These are phyloP conservation scores for Anadara kagoshimensis DNA, from an alignment of 1,140 invertebrate species.

Conservation along the genomic window DNA sequence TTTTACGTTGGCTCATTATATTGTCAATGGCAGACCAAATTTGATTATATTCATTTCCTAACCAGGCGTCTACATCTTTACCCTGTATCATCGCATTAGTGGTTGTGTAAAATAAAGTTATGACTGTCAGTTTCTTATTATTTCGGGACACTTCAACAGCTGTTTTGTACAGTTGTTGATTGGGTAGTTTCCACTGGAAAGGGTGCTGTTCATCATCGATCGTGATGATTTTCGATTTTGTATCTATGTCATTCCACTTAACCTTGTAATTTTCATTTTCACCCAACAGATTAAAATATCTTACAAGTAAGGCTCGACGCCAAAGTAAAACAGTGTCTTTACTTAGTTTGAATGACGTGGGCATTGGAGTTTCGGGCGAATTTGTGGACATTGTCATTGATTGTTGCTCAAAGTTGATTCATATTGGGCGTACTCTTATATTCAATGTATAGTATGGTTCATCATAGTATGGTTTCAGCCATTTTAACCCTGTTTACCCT, in stretches of 20 bases:
- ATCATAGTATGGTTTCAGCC: no score
- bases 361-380: no score
- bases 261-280: neutral
- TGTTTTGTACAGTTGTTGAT: constrained; percentile 1
- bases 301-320: neutral
- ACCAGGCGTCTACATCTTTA: neutral
- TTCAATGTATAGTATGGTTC: no score
- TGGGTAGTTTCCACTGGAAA: neutral
- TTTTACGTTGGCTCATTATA: neutral
- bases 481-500: no score
- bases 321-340: neutral
- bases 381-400: no score
- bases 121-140: neutral
- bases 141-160: neutral
- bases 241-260: neutral
- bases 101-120: constrained; percentile 8
- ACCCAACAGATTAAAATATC: constrained; percentile 1
- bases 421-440: no score
- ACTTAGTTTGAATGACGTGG: neutral
- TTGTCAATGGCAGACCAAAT: neutral
- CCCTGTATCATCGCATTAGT: neutral
- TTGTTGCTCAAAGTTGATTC: no score
- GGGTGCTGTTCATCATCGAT: neutral
- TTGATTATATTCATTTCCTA: neutral
- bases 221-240: neutral